Evolutionary conservation across 2,888 invertebrate species (phyloP).

Genomic region (Homarus gammarus): DNA sequence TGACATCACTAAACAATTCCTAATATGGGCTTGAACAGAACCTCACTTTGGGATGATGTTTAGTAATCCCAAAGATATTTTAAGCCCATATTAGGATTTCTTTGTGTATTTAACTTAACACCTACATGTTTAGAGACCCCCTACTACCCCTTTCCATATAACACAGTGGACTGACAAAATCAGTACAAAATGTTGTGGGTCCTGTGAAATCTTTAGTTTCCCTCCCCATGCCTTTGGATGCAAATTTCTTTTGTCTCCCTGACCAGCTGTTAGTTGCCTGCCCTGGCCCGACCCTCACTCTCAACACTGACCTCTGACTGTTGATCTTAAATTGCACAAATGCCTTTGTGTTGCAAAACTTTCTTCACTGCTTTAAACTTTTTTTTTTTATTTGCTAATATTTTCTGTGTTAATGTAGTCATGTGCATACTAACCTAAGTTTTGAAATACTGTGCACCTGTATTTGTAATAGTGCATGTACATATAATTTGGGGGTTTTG

Average conservation of each 20-base stretch:
- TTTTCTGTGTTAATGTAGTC: neutral
- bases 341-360: neutral
- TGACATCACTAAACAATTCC: slow-evolving; percentile 57
- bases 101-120: slow-evolving; percentile 33
- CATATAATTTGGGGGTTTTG: too few species aligned
- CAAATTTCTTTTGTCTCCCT: slow-evolving; percentile 53
- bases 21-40: slow-evolving; percentile 40
- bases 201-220: slow-evolving; percentile 13
- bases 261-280: slow-evolving; percentile 67
- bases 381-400: slow-evolving; percentile 30
- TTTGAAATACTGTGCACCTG: too few species aligned
- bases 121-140: slow-evolving; percentile 25
- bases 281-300: slow-evolving; percentile 57
- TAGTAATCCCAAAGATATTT: neutral
- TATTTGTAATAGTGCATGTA: neutral
- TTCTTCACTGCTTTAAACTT: slow-evolving; percentile 16
- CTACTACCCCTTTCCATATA: slow-evolving; percentile 23
- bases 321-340: neutral
- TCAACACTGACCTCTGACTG: slow-evolving; percentile 42
- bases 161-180: slow-evolving; percentile 17
- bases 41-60: neutral
- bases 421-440: neutral
- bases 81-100: slow-evolving; percentile 42
- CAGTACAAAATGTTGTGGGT: slow-evolving; percentile 28
- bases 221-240: slow-evolving; percentile 26